Conservation (phyloP, 2,113 vertebrate genomes). For the Ceyx melanurus region DNA sequence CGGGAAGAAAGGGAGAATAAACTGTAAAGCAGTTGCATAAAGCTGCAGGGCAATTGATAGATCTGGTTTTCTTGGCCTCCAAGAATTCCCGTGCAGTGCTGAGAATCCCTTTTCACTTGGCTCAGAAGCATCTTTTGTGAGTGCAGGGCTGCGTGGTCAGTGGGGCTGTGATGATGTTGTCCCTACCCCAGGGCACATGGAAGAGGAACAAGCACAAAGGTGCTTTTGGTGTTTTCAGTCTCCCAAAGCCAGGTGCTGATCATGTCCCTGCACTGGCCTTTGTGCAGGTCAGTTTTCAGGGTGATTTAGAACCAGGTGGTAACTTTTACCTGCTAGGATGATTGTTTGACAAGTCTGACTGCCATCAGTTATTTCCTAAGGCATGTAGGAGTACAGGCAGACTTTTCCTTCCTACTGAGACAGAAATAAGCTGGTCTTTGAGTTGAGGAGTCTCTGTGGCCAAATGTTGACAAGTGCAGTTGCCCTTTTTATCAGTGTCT, state of each 20-base stretch:
- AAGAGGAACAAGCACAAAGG: not conserved
- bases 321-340: not conserved
- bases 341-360: not conserved
- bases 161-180: not conserved
- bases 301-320: not conserved
- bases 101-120: conserved; percentile 42
- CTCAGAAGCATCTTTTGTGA: not conserved
- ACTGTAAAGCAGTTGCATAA: conserved; percentile 61
- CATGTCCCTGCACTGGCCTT: not conserved
- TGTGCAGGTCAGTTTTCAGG: not conserved
- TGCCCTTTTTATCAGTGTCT: not conserved
- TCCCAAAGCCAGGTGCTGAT: not conserved
- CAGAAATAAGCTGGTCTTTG: not conserved
- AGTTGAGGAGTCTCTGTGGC: not conserved
- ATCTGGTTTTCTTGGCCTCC: conserved; percentile 67
- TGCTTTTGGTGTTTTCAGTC: not conserved
- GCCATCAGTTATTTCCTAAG: not conserved
- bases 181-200: not conserved
- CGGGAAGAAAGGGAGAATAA: conserved; percentile 63
- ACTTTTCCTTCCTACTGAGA: not conserved
- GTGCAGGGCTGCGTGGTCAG: not conserved
- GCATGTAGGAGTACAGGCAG: not conserved
- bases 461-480: not conserved
- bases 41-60: conserved; percentile 60
- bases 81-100: conserved; percentile 34